A percentile compares a stretch with the other conserved stretches of the same genome.
Evolutionary conservation across 2,113 vertebrate genomes (phyloP).

Genomic region (Sander vitreus): DNA sequence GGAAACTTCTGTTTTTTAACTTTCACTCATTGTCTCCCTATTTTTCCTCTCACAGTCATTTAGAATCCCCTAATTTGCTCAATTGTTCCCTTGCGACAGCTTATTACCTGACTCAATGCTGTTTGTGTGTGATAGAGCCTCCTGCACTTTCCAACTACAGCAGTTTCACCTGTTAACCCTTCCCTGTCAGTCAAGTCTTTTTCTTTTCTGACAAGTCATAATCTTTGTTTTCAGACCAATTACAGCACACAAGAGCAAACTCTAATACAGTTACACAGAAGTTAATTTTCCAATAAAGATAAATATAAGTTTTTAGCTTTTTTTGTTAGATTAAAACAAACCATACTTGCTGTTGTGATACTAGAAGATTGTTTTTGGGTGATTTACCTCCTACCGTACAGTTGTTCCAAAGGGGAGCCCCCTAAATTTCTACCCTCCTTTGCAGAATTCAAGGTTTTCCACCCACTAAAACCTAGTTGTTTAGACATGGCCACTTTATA

Average conservation of each 20-base stretch:
- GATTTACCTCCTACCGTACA: neutral
- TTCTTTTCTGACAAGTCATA: neutral
- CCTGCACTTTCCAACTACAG: conserved; percentile 74
- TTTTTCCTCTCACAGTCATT: conserved; percentile 56
- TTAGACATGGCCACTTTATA: conserved; percentile 30
- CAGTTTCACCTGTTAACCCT: conserved; percentile 72
- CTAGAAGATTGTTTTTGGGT: conserved; percentile 9
- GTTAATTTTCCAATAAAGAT: neutral
- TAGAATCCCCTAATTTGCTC: conserved; percentile 68
- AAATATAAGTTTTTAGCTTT: neutral
- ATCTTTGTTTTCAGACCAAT: neutral
- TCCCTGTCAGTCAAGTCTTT: conserved; percentile 31
- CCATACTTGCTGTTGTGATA: neutral
- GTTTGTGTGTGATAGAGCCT: conserved; percentile 47
- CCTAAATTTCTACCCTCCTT: conserved; percentile 78
- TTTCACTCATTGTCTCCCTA: conserved; percentile 49
- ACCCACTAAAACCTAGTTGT: conserved; percentile 64
- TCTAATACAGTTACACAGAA: no score
- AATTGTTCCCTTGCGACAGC: conserved; percentile 63
- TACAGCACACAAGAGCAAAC: neutral
- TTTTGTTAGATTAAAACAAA: neutral
- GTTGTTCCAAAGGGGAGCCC: conserved; percentile 71
- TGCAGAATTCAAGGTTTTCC: conserved; percentile 67
- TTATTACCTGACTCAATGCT: conserved; percentile 74
- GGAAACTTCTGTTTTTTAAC: conserved; percentile 38